These are phyloP conservation scores for Macropis europaea DNA, from an alignment of 2,888 invertebrate species.

Conservation along the genomic window DNA sequence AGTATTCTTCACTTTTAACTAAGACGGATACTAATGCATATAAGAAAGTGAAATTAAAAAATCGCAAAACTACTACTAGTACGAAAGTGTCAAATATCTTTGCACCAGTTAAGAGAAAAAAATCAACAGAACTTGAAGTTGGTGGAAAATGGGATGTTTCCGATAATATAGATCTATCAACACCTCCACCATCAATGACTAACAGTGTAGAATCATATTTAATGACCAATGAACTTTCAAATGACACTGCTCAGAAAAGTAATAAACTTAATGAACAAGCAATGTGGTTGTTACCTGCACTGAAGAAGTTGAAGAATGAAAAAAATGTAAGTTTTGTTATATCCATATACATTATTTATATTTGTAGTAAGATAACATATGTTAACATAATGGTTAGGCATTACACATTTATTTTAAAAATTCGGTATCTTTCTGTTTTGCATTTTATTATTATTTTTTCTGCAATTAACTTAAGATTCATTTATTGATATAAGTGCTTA, in stretches of 20 bases:
- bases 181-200: not conserved
- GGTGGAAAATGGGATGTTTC: slow-evolving; percentile 35
- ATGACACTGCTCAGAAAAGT: not conserved
- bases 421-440: not conserved
- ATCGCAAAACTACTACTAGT: slow-evolving; percentile 3
- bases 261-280: not conserved
- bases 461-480: not conserved
- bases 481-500: not conserved
- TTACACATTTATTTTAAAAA: not conserved
- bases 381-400: not conserved
- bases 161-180: slow-evolving; percentile 10
- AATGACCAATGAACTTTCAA: not conserved
- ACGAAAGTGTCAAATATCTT: not conserved
- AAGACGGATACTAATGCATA: not conserved
- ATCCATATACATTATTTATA: not conserved
- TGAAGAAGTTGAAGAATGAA: slow-evolving; percentile 62
- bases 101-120: slow-evolving; percentile 12
- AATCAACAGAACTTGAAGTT: slow-evolving; percentile 1
- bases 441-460: not conserved
- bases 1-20: not conserved
- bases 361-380: not conserved
- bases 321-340: slow-evolving; percentile 51
- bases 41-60: slow-evolving; percentile 26
- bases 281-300: slow-evolving; percentile 60
- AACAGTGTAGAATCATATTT: not conserved